Evolutionary conservation across 1,140 invertebrate species (phyloP).

Genomic region (Drosophila rufa): DNA sequence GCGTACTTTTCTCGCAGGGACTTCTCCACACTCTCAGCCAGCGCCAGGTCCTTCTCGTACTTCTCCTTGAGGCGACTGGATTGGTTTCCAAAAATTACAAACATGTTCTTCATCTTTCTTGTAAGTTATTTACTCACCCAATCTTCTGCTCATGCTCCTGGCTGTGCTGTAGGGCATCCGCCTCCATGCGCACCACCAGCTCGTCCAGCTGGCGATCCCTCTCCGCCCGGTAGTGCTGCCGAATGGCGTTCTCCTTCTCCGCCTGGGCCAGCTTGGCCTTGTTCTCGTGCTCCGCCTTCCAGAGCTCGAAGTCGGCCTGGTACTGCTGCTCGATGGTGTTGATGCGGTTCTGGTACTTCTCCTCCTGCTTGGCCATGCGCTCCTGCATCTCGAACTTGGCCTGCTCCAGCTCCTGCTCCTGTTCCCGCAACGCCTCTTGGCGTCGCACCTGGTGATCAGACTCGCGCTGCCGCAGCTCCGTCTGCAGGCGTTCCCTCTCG

Average conservation of each 20-base stretch:
- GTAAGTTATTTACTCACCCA: constrained; percentile 55
- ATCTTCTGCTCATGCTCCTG: constrained; percentile 87
- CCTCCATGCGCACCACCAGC: constrained; percentile 88
- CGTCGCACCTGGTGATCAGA: constrained; percentile 63
- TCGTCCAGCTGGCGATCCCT: constrained; percentile 89
- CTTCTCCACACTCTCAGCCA: constrained; percentile 88
- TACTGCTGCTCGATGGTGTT: constrained; percentile 87
- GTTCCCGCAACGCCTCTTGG: constrained; percentile 69
- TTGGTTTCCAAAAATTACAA: constrained; percentile 11
- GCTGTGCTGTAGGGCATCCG: constrained; percentile 86
- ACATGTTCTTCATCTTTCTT: background rate
- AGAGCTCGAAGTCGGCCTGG: constrained; percentile 86
- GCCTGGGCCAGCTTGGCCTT: constrained; percentile 86
- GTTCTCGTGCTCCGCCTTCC: constrained; percentile 87
- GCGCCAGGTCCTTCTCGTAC: constrained; percentile 89
- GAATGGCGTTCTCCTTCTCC: constrained; percentile 87
- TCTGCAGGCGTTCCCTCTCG: constrained; percentile 85
- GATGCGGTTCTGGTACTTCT: constrained; percentile 84
- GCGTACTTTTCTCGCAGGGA: constrained; percentile 85
- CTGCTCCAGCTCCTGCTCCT: constrained; percentile 83
- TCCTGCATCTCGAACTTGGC: constrained; percentile 85
- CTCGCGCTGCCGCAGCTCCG: constrained; percentile 84
- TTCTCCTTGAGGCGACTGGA: constrained; percentile 90
- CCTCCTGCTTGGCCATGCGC: constrained; percentile 85
- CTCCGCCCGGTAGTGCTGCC: constrained; percentile 87